Evolutionary conservation across 2,797 vertebrate genomes (phyloP).

Genomic region (Meda fulgida): DNA sequence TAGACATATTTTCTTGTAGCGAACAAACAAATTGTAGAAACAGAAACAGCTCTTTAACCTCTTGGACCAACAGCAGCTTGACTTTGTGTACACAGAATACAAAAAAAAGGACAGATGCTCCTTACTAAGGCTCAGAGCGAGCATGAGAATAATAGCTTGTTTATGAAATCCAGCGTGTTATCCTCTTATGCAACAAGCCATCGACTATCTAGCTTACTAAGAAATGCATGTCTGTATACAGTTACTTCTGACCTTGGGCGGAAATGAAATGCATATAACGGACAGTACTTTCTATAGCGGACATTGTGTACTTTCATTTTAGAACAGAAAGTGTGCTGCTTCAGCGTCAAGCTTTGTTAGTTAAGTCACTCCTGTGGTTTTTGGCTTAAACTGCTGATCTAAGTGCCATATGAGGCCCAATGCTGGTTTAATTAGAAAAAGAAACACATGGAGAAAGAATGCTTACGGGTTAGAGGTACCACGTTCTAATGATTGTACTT

Average conservation of each 20-base stretch:
- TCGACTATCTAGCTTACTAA: slow-evolving; percentile 21
- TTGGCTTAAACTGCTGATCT: background rate
- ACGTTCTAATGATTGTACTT: background rate
- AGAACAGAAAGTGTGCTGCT: background rate
- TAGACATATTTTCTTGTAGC: slow-evolving; percentile 47
- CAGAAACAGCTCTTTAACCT: slow-evolving; percentile 49
- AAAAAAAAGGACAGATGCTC: slow-evolving; percentile 29
- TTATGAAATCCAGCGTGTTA: slow-evolving; percentile 39
- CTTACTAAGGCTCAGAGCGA: slow-evolving; percentile 24
- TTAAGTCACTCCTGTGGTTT: slow-evolving; percentile 13
- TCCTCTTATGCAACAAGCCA: slow-evolving; percentile 47
- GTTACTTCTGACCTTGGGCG: slow-evolving; percentile 41
- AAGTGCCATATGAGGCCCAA: background rate
- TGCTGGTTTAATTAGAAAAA: slow-evolving; percentile 10
- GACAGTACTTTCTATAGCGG: background rate
- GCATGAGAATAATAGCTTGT: slow-evolving; percentile 48
- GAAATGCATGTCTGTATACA: slow-evolving; percentile 40
- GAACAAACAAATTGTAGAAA: slow-evolving; percentile 45
- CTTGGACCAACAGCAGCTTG: slow-evolving; percentile 48
- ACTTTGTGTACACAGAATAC: slow-evolving; percentile 9
- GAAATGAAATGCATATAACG: slow-evolving; percentile 28
- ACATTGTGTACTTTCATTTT: slow-evolving; percentile 16
- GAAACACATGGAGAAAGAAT: background rate
- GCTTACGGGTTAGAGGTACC: background rate
- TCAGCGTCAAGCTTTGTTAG: background rate